These are phyloP conservation scores for Lutra lutra DNA, from an alignment of 2,797 vertebrate genomes.

Conservation along the genomic window DNA sequence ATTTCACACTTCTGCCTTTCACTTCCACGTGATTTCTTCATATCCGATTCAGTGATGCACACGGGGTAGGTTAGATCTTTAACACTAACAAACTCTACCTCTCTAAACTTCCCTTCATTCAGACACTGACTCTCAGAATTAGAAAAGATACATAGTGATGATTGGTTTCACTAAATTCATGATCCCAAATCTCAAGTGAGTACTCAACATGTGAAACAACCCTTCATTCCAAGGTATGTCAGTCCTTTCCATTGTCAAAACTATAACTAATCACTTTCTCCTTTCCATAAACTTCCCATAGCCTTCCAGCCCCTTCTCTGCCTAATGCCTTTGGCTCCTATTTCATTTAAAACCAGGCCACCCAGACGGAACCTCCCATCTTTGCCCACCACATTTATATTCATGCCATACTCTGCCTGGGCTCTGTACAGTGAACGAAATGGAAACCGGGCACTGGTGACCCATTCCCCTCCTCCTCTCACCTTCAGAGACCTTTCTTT, in stretches of 20 bases:
- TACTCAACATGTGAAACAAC: background rate
- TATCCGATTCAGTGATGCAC: background rate
- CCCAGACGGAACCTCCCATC: background rate
- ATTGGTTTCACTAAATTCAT: background rate
- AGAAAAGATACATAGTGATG: background rate
- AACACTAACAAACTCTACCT: background rate
- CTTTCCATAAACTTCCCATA: background rate
- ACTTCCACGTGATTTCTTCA: conserved; percentile 31
- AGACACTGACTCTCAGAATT: background rate
- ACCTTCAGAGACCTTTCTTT: conserved; percentile 3
- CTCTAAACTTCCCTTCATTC: conserved; percentile 10
- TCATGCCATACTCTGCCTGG: background rate
- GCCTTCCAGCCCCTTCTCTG: background rate
- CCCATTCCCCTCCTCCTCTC: background rate
- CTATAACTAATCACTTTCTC: background rate
- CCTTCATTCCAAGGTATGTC: background rate
- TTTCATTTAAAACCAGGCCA: background rate
- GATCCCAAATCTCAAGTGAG: background rate
- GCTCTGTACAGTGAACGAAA: background rate
- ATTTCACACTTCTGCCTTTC: conserved; percentile 73
- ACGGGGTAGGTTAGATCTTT: background rate
- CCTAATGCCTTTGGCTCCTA: background rate
- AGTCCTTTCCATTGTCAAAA: background rate
- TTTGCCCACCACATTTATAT: background rate
- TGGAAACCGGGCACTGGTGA: too few relatives aligned